These are phyloP conservation scores for Sula dactylatra DNA, from an alignment of 2,113 vertebrate species.

Conservation along the genomic window DNA sequence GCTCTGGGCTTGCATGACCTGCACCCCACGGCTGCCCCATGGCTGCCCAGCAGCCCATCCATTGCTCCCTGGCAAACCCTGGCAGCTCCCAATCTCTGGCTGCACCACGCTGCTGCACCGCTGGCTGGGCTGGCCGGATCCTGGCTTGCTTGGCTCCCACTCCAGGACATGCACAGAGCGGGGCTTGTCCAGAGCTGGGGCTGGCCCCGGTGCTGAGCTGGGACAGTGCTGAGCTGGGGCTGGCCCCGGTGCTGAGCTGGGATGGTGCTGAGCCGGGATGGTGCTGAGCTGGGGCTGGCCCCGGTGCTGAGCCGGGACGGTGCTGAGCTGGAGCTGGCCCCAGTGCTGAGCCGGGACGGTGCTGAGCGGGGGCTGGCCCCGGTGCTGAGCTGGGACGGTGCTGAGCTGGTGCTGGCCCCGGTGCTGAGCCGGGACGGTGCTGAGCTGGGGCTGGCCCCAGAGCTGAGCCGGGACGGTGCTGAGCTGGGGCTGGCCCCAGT, in stretches of 20 bases:
- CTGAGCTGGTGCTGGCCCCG: no score
- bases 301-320: no score
- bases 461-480: no score
- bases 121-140: background rate
- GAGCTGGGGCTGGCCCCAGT: no score
- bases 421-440: no score
- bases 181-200: background rate
- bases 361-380: no score
- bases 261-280: background rate
- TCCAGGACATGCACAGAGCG: background rate
- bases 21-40: accelerated
- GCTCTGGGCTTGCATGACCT: background rate
- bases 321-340: no score
- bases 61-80: background rate
- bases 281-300: background rate
- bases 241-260: background rate
- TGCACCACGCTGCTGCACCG: background rate
- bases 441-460: no score
- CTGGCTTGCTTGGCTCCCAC: background rate
- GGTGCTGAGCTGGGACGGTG: no score
- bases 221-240: background rate
- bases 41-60: background rate
- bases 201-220: background rate
- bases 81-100: background rate
- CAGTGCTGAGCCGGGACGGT: no score